Conservation (phyloP, 2,888 invertebrate species). For the Elysia crispata region DNA sequence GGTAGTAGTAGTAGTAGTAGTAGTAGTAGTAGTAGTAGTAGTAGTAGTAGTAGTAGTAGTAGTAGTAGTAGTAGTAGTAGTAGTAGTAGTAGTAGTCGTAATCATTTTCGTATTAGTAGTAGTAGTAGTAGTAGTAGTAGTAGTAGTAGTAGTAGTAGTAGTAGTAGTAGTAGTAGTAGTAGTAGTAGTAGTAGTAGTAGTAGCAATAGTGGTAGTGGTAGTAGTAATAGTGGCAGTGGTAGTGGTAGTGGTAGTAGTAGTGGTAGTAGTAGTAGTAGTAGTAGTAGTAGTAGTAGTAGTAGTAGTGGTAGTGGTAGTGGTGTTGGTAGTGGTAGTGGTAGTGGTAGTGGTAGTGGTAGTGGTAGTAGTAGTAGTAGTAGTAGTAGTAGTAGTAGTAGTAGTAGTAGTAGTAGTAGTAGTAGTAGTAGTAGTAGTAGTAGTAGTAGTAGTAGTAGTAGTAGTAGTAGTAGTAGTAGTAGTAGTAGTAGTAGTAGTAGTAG, state of each 20-base stretch:
- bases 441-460: slow-evolving; percentile 26
- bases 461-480: slow-evolving; percentile 28
- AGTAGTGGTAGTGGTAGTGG: too few species aligned
- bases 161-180: slow-evolving; percentile 38
- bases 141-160: slow-evolving; percentile 32
- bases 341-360: too few species aligned
- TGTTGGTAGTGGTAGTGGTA: too few species aligned
- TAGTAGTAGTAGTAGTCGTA: too few species aligned
- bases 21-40: slow-evolving; percentile 27
- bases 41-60: slow-evolving; percentile 10
- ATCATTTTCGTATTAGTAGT: too few species aligned
- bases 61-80: slow-evolving; percentile 18
- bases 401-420: slow-evolving; percentile 32
- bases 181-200: slow-evolving; percentile 32
- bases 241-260: too few species aligned
- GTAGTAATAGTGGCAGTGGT: neutral
- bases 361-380: slow-evolving; percentile 32
- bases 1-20: slow-evolving; percentile 30
- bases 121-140: slow-evolving; percentile 30
- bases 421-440: slow-evolving; percentile 34
- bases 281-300: too few species aligned
- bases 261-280: too few species aligned
- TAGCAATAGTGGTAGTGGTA: neutral
- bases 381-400: slow-evolving; percentile 23
- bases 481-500: slow-evolving; percentile 21